These are phyloP conservation scores for Nomada lathburiana DNA, from an alignment of 2,888 invertebrate species.

Conservation along the genomic window DNA sequence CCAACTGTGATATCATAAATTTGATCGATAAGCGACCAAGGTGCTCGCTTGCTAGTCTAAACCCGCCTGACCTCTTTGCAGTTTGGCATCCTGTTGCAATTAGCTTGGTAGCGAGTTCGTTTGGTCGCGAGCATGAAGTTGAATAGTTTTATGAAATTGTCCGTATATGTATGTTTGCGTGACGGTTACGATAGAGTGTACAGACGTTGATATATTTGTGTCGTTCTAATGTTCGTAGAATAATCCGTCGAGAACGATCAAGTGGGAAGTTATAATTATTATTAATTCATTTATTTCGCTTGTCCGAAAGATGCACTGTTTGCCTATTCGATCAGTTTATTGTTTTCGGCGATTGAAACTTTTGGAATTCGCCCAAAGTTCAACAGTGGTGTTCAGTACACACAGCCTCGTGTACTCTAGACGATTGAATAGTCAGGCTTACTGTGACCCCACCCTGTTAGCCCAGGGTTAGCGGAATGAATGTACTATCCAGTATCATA, in stretches of 20 bases:
- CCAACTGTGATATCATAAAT: background rate
- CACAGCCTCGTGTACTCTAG: background rate
- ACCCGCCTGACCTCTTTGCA: background rate
- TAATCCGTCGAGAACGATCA: too few relatives aligned
- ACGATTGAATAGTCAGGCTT: conserved; percentile 1
- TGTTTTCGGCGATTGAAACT: background rate
- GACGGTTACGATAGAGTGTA: background rate
- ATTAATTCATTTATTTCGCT: background rate
- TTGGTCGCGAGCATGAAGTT: background rate
- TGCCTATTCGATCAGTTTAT: background rate
- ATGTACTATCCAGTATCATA: conserved; percentile 5
- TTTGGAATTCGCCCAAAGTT: conserved; percentile 6
- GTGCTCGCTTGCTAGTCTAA: background rate
- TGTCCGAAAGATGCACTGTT: too few relatives aligned
- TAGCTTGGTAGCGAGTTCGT: background rate
- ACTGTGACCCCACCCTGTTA: conserved; percentile 16
- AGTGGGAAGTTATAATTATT: background rate
- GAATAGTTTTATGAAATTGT: background rate
- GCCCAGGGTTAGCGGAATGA: conserved; percentile 30
- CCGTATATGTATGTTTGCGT: background rate
- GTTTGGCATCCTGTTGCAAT: background rate
- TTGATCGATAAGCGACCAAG: background rate
- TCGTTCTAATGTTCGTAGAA: background rate
- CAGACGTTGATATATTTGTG: background rate
- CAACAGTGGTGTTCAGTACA: conserved; percentile 7